A percentile compares a stretch with the other conserved stretches of the same genome.
These are phyloP conservation scores for Cynaeus angustus DNA, from an alignment of 2,888 invertebrate genomes.

Conservation along the genomic window DNA sequence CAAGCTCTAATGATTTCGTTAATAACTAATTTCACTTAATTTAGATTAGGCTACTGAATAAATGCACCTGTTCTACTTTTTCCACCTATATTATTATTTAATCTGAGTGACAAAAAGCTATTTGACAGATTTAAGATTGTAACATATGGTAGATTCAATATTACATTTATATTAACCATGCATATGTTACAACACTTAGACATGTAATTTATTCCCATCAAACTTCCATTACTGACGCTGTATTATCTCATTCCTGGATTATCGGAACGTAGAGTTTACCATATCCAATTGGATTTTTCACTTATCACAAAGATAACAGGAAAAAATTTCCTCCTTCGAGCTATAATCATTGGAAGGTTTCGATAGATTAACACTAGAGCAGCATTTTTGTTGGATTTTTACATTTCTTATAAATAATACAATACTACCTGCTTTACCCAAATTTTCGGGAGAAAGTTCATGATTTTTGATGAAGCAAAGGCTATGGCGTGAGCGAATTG, in stretches of 20 bases:
- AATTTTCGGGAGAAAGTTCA: too few species aligned
- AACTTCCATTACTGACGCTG: constrained; percentile 42
- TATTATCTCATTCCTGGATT: constrained; percentile 36
- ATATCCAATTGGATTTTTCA: too few species aligned
- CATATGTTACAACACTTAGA: constrained; percentile 50
- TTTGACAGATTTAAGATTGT: constrained; percentile 61
- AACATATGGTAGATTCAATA: constrained; percentile 59
- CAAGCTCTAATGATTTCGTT: constrained; percentile 58
- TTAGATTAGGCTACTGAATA: constrained; percentile 60
- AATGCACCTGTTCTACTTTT: constrained; percentile 54
- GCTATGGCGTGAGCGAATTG: too few species aligned
- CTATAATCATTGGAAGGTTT: too few species aligned
- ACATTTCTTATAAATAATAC: too few species aligned
- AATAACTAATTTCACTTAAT: constrained; percentile 61
- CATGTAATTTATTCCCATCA: constrained; percentile 47
- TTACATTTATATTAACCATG: constrained; percentile 47
- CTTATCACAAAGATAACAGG: too few species aligned
- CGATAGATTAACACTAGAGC: too few species aligned
- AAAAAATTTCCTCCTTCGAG: too few species aligned
- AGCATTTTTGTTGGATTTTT: too few species aligned
- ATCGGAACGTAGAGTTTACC: constrained; percentile 10
- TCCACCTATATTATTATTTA: constrained; percentile 60
- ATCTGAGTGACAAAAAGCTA: constrained; percentile 62
- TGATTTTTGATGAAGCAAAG: too few species aligned
- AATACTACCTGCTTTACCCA: too few species aligned